Conservation (phyloP, 2,113 vertebrate species). For the Aviceda subcristata region DNA sequence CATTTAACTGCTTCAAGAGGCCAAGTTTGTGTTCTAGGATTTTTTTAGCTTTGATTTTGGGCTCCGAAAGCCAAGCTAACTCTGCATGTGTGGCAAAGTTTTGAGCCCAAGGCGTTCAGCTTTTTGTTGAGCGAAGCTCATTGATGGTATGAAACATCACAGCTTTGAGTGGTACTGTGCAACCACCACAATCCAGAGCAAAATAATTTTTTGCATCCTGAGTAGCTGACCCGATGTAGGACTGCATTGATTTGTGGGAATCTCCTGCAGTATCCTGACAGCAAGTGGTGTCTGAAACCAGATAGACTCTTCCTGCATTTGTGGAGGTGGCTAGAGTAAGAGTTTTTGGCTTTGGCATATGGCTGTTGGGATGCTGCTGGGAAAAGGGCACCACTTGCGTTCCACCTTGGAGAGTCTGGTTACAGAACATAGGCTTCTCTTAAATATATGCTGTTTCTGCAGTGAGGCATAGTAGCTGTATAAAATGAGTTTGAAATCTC, state of each 20-base stretch:
- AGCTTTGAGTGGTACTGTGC: not conserved
- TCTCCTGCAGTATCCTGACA: not conserved
- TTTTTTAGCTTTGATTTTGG: not conserved
- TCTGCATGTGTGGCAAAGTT: not conserved
- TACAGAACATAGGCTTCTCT: not conserved
- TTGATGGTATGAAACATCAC: not conserved
- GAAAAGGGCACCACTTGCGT: not conserved
- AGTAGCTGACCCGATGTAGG: not conserved
- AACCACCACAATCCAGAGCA: not conserved
- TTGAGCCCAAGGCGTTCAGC: not conserved
- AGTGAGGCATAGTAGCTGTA: not conserved
- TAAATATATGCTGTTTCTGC: not conserved
- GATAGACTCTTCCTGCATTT: not conserved
- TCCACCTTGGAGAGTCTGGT: not conserved
- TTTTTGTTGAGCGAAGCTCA: not conserved
- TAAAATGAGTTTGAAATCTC: not conserved
- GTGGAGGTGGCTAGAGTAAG: not conserved
- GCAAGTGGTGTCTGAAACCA: not conserved
- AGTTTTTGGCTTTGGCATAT: not conserved
- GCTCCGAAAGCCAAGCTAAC: not conserved
- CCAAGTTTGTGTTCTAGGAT: not conserved
- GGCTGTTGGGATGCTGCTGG: not conserved
- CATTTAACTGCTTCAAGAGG: not conserved
- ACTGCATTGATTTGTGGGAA: not conserved
- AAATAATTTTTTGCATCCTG: accelerated